Evolutionary conservation across 2,888 invertebrate genomes (phyloP).

Genomic region (Drepana falcataria): DNA sequence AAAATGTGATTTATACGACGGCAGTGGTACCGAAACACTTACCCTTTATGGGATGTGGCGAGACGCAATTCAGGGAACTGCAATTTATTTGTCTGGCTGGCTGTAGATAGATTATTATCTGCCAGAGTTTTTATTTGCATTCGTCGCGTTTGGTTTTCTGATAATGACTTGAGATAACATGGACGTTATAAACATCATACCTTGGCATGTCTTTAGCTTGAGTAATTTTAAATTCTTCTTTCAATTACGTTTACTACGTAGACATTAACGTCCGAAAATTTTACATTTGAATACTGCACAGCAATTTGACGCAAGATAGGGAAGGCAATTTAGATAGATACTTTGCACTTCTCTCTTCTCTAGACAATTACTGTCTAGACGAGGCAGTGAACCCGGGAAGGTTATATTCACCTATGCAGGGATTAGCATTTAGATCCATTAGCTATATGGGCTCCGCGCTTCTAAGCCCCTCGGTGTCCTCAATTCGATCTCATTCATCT

Average conservation of each 20-base stretch:
- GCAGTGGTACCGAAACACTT: constrained; percentile 38
- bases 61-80: constrained; percentile 48
- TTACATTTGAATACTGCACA: neutral
- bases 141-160: constrained; percentile 1
- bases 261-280: neutral
- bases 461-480: neutral
- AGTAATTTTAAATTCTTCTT: neutral
- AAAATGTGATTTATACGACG: constrained; percentile 54
- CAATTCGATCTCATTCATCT: neutral
- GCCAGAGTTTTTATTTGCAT: constrained; percentile 13
- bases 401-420: neutral
- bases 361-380: constrained; percentile 33
- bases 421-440: neutral
- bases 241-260: neutral
- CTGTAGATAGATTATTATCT: constrained; percentile 37
- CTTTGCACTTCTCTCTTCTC: constrained; percentile 14
- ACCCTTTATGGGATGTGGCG: constrained; percentile 34
- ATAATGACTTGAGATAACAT: constrained; percentile 1
- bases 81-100: constrained; percentile 63
- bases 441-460: neutral
- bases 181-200: neutral
- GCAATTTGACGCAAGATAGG: constrained; percentile 9
- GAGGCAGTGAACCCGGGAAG: constrained; percentile 14
- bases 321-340: constrained; percentile 5
- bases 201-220: neutral